Conservation (phyloP, 2,797 vertebrate species). For the Cetoscarus ocellatus region DNA sequence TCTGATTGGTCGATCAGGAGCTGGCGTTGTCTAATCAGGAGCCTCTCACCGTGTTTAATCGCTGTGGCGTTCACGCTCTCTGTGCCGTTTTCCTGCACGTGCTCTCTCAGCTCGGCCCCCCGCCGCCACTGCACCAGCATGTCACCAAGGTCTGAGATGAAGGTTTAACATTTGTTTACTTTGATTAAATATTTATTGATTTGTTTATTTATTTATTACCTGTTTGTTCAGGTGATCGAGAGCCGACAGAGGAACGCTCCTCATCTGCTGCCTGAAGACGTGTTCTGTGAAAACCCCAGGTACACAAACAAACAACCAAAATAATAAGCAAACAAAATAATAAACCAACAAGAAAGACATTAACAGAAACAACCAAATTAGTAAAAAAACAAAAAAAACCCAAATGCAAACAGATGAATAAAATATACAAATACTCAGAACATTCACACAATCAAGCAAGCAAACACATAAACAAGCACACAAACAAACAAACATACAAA, state of each 20-base stretch:
- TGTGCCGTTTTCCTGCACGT: slow-evolving; percentile 89
- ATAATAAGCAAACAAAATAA: too few relatives aligned
- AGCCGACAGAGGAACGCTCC: slow-evolving; percentile 83
- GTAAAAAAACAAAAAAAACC: too few relatives aligned
- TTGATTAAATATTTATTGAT: too few relatives aligned
- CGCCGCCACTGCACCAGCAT: slow-evolving; percentile 88
- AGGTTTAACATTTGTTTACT: too few relatives aligned
- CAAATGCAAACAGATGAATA: too few relatives aligned
- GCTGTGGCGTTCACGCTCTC: slow-evolving; percentile 89
- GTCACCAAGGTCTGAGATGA: slow-evolving; percentile 83
- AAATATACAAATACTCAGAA: too few relatives aligned
- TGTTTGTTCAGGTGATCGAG: slow-evolving; percentile 86
- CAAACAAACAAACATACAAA: too few relatives aligned
- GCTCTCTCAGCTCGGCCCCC: slow-evolving; percentile 88
- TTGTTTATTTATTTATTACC: too few relatives aligned
- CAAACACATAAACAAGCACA: too few relatives aligned
- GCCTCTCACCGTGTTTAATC: slow-evolving; percentile 84
- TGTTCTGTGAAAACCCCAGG: slow-evolving; percentile 87
- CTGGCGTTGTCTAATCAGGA: slow-evolving; percentile 88
- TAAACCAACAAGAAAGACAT: too few relatives aligned
- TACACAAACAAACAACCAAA: slow-evolving; percentile 38
- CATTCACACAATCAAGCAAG: too few relatives aligned
- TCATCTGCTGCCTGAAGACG: slow-evolving; percentile 87
- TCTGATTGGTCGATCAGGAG: slow-evolving; percentile 66
- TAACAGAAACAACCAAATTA: too few relatives aligned